These are phyloP conservation scores for Lindbergichthys nudifrons DNA, from an alignment of 2,797 vertebrate species.

Conservation along the genomic window DNA sequence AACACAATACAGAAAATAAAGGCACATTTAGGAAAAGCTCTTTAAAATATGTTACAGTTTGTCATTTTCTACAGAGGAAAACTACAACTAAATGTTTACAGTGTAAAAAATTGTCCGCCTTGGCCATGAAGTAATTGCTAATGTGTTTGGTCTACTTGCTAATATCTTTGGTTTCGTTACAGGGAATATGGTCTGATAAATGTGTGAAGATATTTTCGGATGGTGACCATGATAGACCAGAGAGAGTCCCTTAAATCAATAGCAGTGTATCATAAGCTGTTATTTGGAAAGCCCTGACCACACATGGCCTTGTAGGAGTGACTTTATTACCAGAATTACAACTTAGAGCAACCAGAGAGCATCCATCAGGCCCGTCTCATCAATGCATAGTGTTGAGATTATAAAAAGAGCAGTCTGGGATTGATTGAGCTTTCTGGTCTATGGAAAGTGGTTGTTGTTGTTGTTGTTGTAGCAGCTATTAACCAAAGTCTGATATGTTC, in stretches of 20 bases:
- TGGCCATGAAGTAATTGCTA: background rate
- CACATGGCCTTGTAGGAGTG: slow-evolving; percentile 39
- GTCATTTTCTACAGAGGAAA: background rate
- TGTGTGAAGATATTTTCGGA: background rate
- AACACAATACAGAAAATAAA: background rate
- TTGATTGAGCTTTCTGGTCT: slow-evolving; percentile 49
- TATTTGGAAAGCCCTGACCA: slow-evolving; percentile 30
- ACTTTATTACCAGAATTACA: slow-evolving; percentile 54
- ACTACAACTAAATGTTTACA: background rate
- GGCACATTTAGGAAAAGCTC: background rate
- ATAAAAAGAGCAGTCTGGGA: slow-evolving; percentile 49
- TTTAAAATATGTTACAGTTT: background rate
- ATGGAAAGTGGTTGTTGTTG: slow-evolving; percentile 11
- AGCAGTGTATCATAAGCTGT: slow-evolving; percentile 9
- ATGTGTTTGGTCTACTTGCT: background rate
- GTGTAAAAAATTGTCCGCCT: background rate
- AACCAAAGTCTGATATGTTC: slow-evolving; percentile 20
- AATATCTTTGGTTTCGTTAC: background rate
- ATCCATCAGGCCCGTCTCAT: slow-evolving; percentile 55
- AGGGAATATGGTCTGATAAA: background rate
- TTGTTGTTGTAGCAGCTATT: slow-evolving; percentile 3
- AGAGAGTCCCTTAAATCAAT: slow-evolving; percentile 41
- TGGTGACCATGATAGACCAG: slow-evolving; percentile 24
- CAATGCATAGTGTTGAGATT: slow-evolving; percentile 50
- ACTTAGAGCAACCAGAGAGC: slow-evolving; percentile 24